Conservation (phyloP, 2,113 vertebrate genomes). For the Oceanites oceanicus region DNA sequence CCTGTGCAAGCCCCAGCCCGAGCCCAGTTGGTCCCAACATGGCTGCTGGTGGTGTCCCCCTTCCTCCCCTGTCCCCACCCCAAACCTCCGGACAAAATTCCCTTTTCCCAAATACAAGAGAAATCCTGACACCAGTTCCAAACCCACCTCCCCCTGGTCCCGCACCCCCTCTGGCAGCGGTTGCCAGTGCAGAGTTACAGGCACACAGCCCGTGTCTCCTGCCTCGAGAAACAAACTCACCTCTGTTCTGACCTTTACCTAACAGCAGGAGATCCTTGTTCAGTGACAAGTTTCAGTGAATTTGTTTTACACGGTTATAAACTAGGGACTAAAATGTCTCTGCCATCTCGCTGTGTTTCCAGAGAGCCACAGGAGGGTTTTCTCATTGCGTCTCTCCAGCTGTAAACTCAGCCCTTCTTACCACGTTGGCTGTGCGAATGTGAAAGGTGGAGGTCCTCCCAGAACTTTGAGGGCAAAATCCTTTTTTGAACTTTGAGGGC, state of each 20-base stretch:
- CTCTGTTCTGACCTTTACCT: not conserved
- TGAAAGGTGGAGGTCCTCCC: not conserved
- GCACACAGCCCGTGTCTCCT: not conserved
- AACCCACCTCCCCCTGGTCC: accelerated
- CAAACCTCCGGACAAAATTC: not conserved
- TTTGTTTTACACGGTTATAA: not conserved
- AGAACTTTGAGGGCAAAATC: not conserved
- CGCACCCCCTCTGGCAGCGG: not conserved
- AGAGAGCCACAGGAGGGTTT: not conserved
- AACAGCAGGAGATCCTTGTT: not conserved
- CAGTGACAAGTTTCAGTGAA: not conserved
- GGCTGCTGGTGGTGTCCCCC: not conserved
- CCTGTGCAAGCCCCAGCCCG: not conserved
- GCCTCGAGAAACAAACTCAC: not conserved
- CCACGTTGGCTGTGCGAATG: accelerated
- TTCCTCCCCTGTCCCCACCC: not conserved
- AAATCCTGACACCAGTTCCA: not conserved
- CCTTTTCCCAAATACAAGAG: not conserved
- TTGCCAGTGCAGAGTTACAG: not conserved
- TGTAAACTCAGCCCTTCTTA: not conserved
- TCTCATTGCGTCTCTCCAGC: not conserved
- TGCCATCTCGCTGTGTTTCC: not conserved
- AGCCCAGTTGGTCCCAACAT: not conserved
- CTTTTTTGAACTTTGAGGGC: not conserved
- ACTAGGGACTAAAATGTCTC: not conserved